Evolutionary conservation across 1,140 invertebrate genomes (phyloP), one percentile per base, ranked within the genome.

Genomic region (Araneus ventricosus): DNA sequence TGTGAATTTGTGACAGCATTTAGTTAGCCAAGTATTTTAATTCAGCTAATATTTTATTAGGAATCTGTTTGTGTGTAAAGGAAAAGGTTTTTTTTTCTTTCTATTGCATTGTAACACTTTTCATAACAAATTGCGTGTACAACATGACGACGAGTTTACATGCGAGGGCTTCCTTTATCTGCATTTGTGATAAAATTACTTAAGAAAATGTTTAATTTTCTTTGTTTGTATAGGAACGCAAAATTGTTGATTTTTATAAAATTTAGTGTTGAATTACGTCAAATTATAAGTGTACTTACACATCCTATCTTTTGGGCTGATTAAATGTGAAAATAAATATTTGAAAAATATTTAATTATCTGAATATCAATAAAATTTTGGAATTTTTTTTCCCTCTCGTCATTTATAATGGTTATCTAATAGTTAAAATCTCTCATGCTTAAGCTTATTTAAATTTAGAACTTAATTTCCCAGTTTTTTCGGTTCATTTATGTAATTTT

Each of bases 121-220:
- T 70, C 27, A 17, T 75, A 34, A 75, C 34, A 75, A 75, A 75
- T 75, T 75, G 17, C 17, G 30, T 75, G 17, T 75, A 20, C 37
- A 37, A 37, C 34, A 37, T 75, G 30, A 82, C 80, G n/a, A 45
- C 45, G 41, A 82, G 39, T 45, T 82, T 45, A 82, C 22, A 41
- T 45, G n/a, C 45, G 41, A 82, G 80, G 80, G 80, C 80, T 82
- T 82, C 80, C 80, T 52, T 82, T 75, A 75, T 75, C 70, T 75
- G 14, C 70, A 75, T 82, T 82, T 82, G 80, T 82, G 80, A 82
- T 82, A 82, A 82, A 45, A 82, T 52, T n/a, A 20, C 41, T n/a
- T 82, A 41, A 39, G 63, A 82, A 82, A 82, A 82, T n/a, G 37
- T 82, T n/a, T 82, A 82, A 82, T 41, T 82, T 82, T 52, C 41